Evolutionary conservation across 2,888 invertebrate species (phyloP).

Genomic region (Auanema sp.): DNA sequence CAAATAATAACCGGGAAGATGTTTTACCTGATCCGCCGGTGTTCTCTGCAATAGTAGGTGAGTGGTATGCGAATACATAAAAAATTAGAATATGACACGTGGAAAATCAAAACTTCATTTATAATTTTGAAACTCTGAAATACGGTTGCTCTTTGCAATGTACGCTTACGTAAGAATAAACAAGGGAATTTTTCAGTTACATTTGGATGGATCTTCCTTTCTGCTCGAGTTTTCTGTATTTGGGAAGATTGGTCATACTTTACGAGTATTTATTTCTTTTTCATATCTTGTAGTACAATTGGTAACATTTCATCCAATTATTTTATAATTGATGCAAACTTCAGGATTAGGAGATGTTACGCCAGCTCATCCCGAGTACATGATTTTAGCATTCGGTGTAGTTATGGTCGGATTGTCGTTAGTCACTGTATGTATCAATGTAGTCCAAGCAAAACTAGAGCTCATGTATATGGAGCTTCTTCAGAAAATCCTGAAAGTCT

Average conservation of each 20-base stretch:
- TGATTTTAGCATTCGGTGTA: slow-evolving; percentile 64
- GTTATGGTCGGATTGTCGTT: slow-evolving; percentile 58
- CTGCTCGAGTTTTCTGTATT: slow-evolving; percentile 79
- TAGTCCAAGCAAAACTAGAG: slow-evolving; percentile 59
- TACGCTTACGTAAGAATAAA: background rate
- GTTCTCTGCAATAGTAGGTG: slow-evolving; percentile 40
- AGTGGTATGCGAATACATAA: background rate
- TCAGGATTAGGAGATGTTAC: slow-evolving; percentile 67
- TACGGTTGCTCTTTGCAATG: slow-evolving; percentile 1
- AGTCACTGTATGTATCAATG: slow-evolving; percentile 62
- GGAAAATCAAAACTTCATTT: background rate
- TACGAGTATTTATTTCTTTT: slow-evolving; percentile 62
- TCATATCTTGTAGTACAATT: slow-evolving; percentile 62
- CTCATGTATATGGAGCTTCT: slow-evolving; percentile 54
- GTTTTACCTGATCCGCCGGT: slow-evolving; percentile 52
- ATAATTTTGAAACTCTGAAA: background rate
- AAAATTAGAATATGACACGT: background rate
- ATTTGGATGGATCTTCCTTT: slow-evolving; percentile 82
- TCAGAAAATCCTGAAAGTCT: slow-evolving; percentile 51
- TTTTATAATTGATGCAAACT: slow-evolving; percentile 10
- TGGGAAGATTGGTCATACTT: slow-evolving; percentile 63
- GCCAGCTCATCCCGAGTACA: slow-evolving; percentile 67
- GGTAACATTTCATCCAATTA: slow-evolving; percentile 24
- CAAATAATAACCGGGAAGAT: slow-evolving; percentile 15
- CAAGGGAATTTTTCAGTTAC: slow-evolving; percentile 73